These are phyloP conservation scores for Hydrotaea cyrtoneurina DNA, from an alignment of 2,888 invertebrate genomes.

Conservation along the genomic window DNA sequence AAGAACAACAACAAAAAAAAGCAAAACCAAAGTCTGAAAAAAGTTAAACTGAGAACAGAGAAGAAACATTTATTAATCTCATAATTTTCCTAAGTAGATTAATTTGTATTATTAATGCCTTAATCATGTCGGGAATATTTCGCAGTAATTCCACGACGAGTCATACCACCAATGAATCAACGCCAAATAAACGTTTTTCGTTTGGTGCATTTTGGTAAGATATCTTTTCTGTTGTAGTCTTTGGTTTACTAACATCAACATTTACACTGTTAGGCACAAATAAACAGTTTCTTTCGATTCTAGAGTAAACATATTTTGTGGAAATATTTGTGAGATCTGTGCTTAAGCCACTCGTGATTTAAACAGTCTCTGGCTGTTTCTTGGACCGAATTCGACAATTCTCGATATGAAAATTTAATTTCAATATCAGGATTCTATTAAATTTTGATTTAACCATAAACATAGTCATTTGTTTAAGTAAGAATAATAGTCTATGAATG, in stretches of 20 bases:
- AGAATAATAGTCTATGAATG: too few relatives aligned
- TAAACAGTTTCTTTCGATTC: too few relatives aligned
- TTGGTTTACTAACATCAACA: conserved; percentile 8
- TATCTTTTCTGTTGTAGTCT: conserved; percentile 16
- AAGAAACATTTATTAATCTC: conserved; percentile 53
- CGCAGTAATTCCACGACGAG: conserved; percentile 71
- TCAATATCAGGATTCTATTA: too few relatives aligned
- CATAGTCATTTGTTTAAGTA: too few relatives aligned
- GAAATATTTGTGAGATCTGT: too few relatives aligned
- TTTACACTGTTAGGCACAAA: too few relatives aligned
- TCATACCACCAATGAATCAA: conserved; percentile 71
- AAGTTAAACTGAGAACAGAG: conserved; percentile 53
- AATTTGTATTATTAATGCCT: conserved; percentile 79
- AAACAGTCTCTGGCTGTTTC: too few relatives aligned
- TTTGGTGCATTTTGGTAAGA: conserved; percentile 79
- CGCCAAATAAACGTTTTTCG: conserved; percentile 77
- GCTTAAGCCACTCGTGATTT: too few relatives aligned
- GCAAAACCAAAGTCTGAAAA: conserved; percentile 65
- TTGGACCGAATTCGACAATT: too few relatives aligned
- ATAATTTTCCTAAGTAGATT: conserved; percentile 85
- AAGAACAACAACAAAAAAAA: conserved; percentile 46
- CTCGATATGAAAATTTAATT: too few relatives aligned
- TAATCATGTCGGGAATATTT: conserved; percentile 79
- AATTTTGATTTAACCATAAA: too few relatives aligned
- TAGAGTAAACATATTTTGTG: too few relatives aligned